Evolutionary conservation across 2,797 vertebrate genomes (phyloP).

Genomic region (Tauraco hartlaubi): DNA sequence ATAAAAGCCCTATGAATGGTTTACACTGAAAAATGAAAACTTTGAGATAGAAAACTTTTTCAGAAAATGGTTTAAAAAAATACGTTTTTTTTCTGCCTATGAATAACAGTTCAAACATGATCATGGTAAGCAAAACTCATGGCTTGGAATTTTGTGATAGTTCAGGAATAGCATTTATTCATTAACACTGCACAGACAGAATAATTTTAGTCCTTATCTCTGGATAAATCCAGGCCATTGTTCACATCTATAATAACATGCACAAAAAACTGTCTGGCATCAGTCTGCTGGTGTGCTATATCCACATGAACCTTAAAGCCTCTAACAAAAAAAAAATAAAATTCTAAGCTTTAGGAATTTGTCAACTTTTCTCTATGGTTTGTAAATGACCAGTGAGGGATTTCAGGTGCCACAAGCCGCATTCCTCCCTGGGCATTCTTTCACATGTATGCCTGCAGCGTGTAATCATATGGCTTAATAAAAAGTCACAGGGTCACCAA

Average conservation of each 20-base stretch:
- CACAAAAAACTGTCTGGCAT: background rate
- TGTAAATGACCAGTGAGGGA: background rate
- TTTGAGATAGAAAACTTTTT: background rate
- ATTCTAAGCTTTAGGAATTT: slow-evolving; percentile 46
- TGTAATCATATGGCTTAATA: slow-evolving; percentile 32
- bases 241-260: background rate
- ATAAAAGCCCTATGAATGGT: background rate
- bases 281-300: background rate
- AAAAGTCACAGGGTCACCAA: background rate
- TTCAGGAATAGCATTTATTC: background rate
- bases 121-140: background rate
- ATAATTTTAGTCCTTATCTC: background rate
- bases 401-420: slow-evolving; percentile 23
- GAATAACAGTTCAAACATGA: background rate
- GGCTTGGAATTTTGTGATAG: background rate
- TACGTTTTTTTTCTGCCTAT: background rate
- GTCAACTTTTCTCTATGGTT: slow-evolving; percentile 36
- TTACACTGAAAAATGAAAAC: background rate
- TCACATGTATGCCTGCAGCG: background rate
- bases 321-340: background rate
- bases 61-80: background rate
- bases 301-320: background rate
- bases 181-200: background rate
- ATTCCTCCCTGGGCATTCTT: slow-evolving; percentile 23
- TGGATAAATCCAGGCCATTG: background rate